Percentiles rank a stretch among this genome's conserved stretches.
phyloP scores from a whole-genome alignment of 2,113 vertebrate genomes.

The Cyphotilapia sp. region DNA sequence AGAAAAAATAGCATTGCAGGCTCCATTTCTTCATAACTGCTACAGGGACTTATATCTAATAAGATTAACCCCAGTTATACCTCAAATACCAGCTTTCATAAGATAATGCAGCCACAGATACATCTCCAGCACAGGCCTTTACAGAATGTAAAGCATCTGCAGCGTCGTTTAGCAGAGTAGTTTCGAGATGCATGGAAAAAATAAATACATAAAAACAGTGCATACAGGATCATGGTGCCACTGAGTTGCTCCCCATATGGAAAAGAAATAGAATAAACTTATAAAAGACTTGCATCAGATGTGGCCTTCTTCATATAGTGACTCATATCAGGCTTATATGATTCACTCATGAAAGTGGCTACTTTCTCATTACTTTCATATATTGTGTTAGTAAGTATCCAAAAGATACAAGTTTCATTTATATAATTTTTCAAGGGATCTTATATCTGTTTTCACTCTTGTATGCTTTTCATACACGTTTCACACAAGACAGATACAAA shows the following conservation, averaged over 20 bases:
- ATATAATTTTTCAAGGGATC: not conserved
- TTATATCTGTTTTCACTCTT: not conserved
- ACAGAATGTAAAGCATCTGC: not conserved
- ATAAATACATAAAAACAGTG: not conserved
- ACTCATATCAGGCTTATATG: rapidly evolving
- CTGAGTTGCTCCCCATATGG: not conserved
- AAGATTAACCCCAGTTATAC: not conserved
- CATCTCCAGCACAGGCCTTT: not conserved
- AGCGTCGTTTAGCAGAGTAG: not conserved
- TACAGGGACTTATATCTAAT: not conserved
- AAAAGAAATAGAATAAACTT: not conserved
- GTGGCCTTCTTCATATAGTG: not conserved
- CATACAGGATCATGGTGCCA: not conserved
- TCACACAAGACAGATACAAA: no score
- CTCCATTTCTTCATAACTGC: not conserved
- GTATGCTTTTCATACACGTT: no score
- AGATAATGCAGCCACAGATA: not conserved
- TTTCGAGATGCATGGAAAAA: not conserved
- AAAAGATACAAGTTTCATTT: not conserved
- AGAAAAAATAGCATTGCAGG: not conserved
- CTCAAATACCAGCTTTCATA: not conserved
- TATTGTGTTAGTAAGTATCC: rapidly evolving
- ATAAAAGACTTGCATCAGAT: not conserved
- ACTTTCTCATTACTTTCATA: not conserved
- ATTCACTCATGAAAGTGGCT: rapidly evolving